Base-by-base conservation (phyloP, 1,140 invertebrate genomes). In the Monochamus saltuarius region DNA sequence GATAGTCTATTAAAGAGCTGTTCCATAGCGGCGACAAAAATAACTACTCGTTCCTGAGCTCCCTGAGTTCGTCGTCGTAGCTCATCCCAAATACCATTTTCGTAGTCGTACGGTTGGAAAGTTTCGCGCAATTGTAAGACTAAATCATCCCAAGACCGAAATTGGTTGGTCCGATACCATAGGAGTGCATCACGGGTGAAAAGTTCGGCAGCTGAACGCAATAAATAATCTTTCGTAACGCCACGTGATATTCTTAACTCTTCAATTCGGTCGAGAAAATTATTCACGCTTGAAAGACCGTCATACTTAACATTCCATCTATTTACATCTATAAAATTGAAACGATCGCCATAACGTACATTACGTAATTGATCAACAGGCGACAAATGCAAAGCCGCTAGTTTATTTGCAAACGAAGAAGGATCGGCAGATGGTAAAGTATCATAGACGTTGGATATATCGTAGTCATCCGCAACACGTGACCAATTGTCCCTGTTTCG, bases 261-360 rank as follows among this genome's bases (percentile, higher is more conserved):
- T 11, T 61, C 36, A 2, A 61, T 29, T 2, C 62, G 22, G 46
- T 64, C 62, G 9, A 61, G 38, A 34, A 64, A 64, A 50, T 51
- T 38, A 16, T 11, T 45, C 11, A 63, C 10, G 16, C 45, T 57
- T 6, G 8, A n/a, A 3, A 13, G 4, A 49, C 43, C 55, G 9
- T 29, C 17, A 49, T 17, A 49, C 10, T 47, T 36, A 11, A 57
- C 4, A 9, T 57, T 57, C 55, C 55, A 57, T 13, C 52, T n/a
- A 34, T 34, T 39, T 10, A 55, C 22, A 22, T 55, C 52, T 29
- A 6, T 6, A 6, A 29, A 29, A 29, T 6, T 6, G 6, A 2
- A 2, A 29, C 22, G 22, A 6, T 29, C 22, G 22, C 22, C 2
- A 2, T 2, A 2, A 6, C 22, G 22, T 29, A 29, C 22, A 29